Conservation (phyloP, 2,797 vertebrate species). For the Eospalax fontanierii region DNA sequence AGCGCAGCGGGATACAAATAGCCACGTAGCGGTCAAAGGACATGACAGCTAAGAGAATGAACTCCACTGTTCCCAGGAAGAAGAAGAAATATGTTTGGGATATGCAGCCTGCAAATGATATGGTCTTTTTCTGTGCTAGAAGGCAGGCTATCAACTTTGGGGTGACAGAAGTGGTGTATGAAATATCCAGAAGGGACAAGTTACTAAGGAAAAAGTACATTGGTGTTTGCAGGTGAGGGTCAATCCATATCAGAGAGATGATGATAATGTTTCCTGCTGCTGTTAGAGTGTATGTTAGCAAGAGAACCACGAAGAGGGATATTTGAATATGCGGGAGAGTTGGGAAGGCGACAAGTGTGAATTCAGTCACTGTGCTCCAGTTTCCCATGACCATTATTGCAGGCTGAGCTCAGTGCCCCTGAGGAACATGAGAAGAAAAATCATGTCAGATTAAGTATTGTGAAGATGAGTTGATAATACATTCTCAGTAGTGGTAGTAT, state of each 20-base stretch:
- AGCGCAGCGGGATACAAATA: slow-evolving; percentile 45
- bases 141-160: slow-evolving; percentile 69
- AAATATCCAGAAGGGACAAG: slow-evolving; percentile 71
- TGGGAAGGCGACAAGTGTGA: slow-evolving; percentile 65
- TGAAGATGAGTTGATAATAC: neutral
- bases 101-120: slow-evolving; percentile 67
- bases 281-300: slow-evolving; percentile 52
- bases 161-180: slow-evolving; percentile 43
- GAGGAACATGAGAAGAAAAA: slow-evolving; percentile 4
- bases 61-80: slow-evolving; percentile 69
- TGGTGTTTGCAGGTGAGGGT: slow-evolving; percentile 53
- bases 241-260: slow-evolving; percentile 52
- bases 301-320: slow-evolving; percentile 39
- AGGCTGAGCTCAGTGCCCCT: neutral
- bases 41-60: slow-evolving; percentile 38
- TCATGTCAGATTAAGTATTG: neutral
- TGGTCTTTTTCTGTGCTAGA: slow-evolving; percentile 21
- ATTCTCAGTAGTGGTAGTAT: neutral
- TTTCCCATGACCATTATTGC: slow-evolving; percentile 13
- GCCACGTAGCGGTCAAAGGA: too few species aligned
- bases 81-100: slow-evolving; percentile 74
- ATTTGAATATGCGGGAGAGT: neutral
- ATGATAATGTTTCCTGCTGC: slow-evolving; percentile 63
- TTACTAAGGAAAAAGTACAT: slow-evolving; percentile 80
- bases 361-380: slow-evolving; percentile 40